Base-by-base conservation (phyloP, 1,140 invertebrate species). In the Drosophila athabasca region DNA sequence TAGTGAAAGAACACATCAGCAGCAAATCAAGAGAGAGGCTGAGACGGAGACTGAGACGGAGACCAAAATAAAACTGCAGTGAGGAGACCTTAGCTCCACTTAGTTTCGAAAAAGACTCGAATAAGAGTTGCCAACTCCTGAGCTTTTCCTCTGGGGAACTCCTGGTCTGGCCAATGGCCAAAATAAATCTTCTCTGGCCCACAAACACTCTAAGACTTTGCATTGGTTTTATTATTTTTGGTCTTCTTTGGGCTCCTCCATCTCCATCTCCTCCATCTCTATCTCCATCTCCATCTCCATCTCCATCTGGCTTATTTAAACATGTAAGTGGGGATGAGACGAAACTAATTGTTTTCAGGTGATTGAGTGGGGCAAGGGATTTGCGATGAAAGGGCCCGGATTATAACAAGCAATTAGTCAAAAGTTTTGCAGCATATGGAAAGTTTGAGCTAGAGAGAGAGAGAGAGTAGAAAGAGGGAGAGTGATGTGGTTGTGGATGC, bases 1-100 rank as follows among this genome's bases (percentile, higher is more conserved):
- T 87, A 87, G 67, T 87, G 83, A 87, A 83, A 88, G 83, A 87
- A 87, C 78, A 82, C 74, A 85, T 85, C 82, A 77, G 75, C 82
- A 71, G 81, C 69, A 88, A 87, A 85, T 85, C 83, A 87, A 55
- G 35, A 35, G 62, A 39, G n/a, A n/a, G n/a, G n/a, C n/a, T n/a
- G 31, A 11, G 8, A 35, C 31, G 3, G 8, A 19, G 19, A 26
- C 8, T 6, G 26, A 50, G 50, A 49, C 50, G 8, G 15, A 19
- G 53, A 26, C 49, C 24, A 35, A 68, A 67, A 29, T 29, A 67
- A 57, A 31, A 68, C 31, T 31, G 45, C 62, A 50, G 3, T 13
- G 11, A 5, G 35, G 41, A 57, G 65, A 69, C 35, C 29, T 70
- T 45, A 39, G 59, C 11, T 39, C 4, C 35, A 39, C 35, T 39